Evolutionary conservation across 2,797 vertebrate genomes (phyloP).

Genomic region (Mus minutoides): DNA sequence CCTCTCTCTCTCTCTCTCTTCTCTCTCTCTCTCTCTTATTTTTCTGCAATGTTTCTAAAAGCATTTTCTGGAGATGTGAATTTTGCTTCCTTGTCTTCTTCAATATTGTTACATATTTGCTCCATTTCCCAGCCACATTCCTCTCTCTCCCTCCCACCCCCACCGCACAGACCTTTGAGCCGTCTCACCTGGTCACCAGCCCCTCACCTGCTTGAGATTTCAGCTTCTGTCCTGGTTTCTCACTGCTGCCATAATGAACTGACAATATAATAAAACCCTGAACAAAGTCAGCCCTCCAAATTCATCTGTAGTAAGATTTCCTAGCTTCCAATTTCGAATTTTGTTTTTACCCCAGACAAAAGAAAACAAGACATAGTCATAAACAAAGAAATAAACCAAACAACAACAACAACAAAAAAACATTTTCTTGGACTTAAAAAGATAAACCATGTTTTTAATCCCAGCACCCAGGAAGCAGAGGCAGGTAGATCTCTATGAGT

Average conservation of each 20-base stretch:
- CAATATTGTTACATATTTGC: not conserved
- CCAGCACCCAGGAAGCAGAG: not conserved
- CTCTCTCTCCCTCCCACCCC: not conserved
- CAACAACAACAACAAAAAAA: not conserved
- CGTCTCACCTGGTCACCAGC: not conserved
- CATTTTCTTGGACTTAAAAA: not conserved
- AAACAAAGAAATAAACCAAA: not conserved
- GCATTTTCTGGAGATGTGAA: not conserved
- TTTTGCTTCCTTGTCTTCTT: not conserved
- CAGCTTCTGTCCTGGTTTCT: not conserved
- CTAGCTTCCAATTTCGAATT: not conserved
- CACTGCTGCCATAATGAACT: not conserved
- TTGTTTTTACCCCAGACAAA: slow-evolving; percentile 19
- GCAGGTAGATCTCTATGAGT: not conserved
- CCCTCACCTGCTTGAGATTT: not conserved
- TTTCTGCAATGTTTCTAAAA: not conserved
- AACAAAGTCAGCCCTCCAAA: not conserved
- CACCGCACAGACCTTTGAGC: not conserved
- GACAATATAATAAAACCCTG: not conserved
- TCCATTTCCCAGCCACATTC: not conserved
- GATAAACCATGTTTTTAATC: not conserved
- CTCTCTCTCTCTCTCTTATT: fast-evolving
- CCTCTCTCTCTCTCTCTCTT: not conserved
- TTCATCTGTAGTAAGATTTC: not conserved
- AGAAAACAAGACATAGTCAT: not conserved